phyloP scores from a whole-genome alignment of 2,888 invertebrate species.

The Limnephilus auricula region DNA sequence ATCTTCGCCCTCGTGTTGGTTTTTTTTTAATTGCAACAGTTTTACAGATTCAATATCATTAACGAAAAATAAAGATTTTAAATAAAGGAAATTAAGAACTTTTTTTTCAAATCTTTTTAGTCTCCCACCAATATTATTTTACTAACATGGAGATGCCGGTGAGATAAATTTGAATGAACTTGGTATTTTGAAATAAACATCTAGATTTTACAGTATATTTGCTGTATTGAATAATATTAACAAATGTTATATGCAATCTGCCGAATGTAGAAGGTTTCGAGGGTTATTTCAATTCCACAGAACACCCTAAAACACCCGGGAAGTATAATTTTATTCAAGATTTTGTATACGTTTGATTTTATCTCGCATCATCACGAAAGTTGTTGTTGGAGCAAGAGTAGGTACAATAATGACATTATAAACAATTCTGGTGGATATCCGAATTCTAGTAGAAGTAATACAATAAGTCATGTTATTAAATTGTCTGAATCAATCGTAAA shows the following conservation, averaged over 20 bases:
- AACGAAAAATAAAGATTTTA: background rate
- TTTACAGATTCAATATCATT: conserved; percentile 5
- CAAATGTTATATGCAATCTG: background rate
- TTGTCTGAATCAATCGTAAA: background rate
- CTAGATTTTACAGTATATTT: background rate
- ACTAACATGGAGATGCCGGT: conserved; percentile 13
- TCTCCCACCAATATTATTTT: background rate
- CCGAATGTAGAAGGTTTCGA: background rate
- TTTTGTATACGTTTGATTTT: background rate
- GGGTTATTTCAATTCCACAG: background rate
- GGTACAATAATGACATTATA: background rate
- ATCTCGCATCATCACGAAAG: background rate
- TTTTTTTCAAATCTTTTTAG: background rate
- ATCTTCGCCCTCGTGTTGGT: conserved; percentile 57
- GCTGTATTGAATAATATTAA: background rate
- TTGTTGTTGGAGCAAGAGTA: background rate
- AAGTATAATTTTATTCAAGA: background rate
- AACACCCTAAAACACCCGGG: background rate
- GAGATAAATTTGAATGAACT: conserved; percentile 4
- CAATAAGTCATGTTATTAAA: background rate
- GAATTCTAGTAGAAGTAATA: background rate
- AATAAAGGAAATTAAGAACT: background rate
- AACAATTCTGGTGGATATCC: background rate
- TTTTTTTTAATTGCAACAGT: conserved; percentile 38
- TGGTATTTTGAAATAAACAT: conserved; percentile 4